Evolutionary conservation across 2,888 invertebrate species (phyloP), one percentile per base, ranked within the genome.

Genomic region (Metopia argyrocephala): DNA sequence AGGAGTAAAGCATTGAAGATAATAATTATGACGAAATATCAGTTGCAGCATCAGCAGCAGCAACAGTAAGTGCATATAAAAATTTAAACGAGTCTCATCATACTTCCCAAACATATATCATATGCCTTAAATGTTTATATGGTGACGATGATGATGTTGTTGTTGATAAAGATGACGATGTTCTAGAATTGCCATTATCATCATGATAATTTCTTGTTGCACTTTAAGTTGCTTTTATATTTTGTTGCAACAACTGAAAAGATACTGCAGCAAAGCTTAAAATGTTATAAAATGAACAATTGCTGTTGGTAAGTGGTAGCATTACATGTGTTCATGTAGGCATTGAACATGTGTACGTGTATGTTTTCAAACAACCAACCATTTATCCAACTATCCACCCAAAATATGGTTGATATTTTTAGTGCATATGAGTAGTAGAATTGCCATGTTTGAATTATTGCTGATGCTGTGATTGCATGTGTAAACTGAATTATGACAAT

Each of bases 151-250:
- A 46, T 20, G 68, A 23, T 38, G 9, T 3, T 9, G 38, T 38
- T 15, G 38, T 38, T 9, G 9, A 38, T 38, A 38, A 15, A 7
- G 64, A 52, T 48, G 25, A 65, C 23, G 73, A 78, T 78, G 73
- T 54, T 31, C 64, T 28, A 64, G 48, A 46, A 70, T 59, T 45
- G 4, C 61, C 74, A 50, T 3, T 52, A 45, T 25, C 25, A 57
- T 62, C 18, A 38, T 57, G 69, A 75, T 70, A 81, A 81, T 78
- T 74, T n/a, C n/a, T n/a, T 70, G 78, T 78, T 78, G 65, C 78
- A 81, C 78, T 65, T 81, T 38, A 65, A 21, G 65, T 65, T 76
- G 61, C 23, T n/a, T n/a, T n/a, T n/a, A n/a, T n/a, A 64, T 31
- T n/a, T 68, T 50, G 56, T 59, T 64, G 62, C 23, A 74, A 50